Percentiles rank a stretch among this genome's conserved stretches.
Evolutionary conservation across 2,888 invertebrate genomes (phyloP).

Genomic region (Calameuta pallipes): DNA sequence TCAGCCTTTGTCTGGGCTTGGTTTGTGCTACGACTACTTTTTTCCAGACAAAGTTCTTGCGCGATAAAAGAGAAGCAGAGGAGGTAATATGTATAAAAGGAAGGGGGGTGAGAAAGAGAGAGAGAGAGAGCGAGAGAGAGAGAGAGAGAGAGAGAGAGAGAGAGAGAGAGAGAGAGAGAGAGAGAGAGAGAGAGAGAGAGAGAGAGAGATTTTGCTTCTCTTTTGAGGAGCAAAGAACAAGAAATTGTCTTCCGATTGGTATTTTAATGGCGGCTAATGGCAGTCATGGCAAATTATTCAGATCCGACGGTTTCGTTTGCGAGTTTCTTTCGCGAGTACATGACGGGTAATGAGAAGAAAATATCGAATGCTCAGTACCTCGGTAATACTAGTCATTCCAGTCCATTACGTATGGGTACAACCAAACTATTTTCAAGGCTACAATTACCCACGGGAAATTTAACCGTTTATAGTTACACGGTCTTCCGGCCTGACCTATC

Average conservation of each 20-base stretch:
- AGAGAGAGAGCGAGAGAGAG: no score
- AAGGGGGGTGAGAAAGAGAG: neutral
- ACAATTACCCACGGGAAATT: slow-evolving; percentile 30
- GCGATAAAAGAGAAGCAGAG: neutral
- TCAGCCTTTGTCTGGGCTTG: neutral
- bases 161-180: no score
- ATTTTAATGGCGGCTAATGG: no score
- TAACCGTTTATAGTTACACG: slow-evolving; percentile 22
- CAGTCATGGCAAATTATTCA: neutral
- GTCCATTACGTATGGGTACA: slow-evolving; percentile 28
- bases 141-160: no score
- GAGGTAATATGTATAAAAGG: neutral
- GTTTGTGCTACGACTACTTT: neutral
- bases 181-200: no score
- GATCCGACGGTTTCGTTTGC: no score
- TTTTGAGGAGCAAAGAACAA: no score
- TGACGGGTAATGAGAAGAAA: slow-evolving; percentile 15
- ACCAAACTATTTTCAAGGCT: slow-evolving; percentile 25
- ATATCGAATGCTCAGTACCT: slow-evolving; percentile 18
- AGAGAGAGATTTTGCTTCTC: no score
- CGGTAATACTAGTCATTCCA: slow-evolving; percentile 25
- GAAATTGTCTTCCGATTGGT: no score
- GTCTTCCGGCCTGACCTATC: no score
- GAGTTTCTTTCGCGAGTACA: slow-evolving; percentile 2
- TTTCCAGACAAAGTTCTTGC: neutral